A percentile compares a stretch with the other conserved stretches of the same genome.
Conservation (phyloP, 2,888 invertebrate genomes). For the Chymomyza amoena region DNA sequence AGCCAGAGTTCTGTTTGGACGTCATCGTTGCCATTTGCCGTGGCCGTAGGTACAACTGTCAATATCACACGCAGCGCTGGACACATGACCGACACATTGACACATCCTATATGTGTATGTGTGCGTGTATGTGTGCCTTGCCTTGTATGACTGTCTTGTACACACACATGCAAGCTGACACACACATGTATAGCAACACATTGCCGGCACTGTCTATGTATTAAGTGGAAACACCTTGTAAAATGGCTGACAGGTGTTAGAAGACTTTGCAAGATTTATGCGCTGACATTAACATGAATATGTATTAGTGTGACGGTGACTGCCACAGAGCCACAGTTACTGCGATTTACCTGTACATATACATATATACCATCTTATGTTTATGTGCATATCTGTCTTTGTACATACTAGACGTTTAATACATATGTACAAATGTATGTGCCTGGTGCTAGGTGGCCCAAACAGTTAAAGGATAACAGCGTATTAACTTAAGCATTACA, state of each 20-base stretch:
- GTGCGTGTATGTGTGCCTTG: background rate
- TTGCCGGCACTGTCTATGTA: constrained; percentile 48
- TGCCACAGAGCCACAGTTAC: constrained; percentile 31
- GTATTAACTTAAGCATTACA: constrained; percentile 71
- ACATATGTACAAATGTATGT: constrained; percentile 1
- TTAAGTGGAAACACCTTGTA: constrained; percentile 72
- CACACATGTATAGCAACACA: constrained; percentile 11
- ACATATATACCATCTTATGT: constrained; percentile 2
- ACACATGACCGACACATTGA: constrained; percentile 70
- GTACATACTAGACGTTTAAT: too few species aligned
- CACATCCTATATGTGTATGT: constrained; percentile 39
- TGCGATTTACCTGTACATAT: background rate
- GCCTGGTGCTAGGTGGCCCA: constrained; percentile 43
- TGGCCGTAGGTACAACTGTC: constrained; percentile 49
- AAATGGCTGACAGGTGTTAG: constrained; percentile 72
- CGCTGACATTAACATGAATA: constrained; percentile 73
- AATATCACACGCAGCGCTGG: constrained; percentile 70
- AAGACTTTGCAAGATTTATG: constrained; percentile 73
- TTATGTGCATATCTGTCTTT: constrained; percentile 15
- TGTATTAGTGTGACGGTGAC: constrained; percentile 58
- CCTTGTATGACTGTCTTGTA: background rate
- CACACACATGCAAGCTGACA: background rate
- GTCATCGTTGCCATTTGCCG: constrained; percentile 8
- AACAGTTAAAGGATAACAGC: constrained; percentile 73
- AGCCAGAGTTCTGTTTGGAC: background rate